phyloP scores from a whole-genome alignment of 2,797 vertebrate species.

The Australoheros facetus region DNA sequence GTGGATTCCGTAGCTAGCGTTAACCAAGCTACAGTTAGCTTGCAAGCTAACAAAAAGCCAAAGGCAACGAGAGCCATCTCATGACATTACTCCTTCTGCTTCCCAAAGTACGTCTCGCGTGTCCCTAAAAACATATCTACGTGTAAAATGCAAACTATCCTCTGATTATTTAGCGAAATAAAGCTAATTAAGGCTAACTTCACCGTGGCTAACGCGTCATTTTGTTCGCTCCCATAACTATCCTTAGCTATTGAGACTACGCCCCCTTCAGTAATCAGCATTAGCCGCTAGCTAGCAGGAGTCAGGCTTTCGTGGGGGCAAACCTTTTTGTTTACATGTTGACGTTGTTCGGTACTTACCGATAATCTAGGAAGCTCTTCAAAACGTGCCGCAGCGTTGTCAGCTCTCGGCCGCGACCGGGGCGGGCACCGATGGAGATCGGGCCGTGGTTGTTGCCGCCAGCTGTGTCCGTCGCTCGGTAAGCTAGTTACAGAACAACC shows the following conservation, averaged over 20 bases:
- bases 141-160: neutral
- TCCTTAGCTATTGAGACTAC: constrained; percentile 70
- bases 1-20: constrained; percentile 8
- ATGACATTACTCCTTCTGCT: constrained; percentile 9
- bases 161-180: fast-evolving
- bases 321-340: constrained; percentile 69
- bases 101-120: no score
- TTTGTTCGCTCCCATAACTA: constrained; percentile 52
- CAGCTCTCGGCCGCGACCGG: constrained; percentile 62
- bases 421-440: constrained; percentile 52
- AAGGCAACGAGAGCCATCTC: constrained; percentile 26
- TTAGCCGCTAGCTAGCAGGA: constrained; percentile 60
- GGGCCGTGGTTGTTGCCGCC: constrained; percentile 65
- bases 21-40: constrained; percentile 52
- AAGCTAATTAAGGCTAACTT: neutral
- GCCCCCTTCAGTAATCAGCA: constrained; percentile 70
- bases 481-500: constrained; percentile 77
- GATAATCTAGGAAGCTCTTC: constrained; percentile 47
- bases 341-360: constrained; percentile 59
- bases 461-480: constrained; percentile 60
- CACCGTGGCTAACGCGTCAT: constrained; percentile 34
- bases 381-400: constrained; percentile 54
- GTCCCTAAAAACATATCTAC: fast-evolving
- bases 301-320: constrained; percentile 15
- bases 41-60: constrained; percentile 47